These are phyloP conservation scores for Zalophus californianus DNA, from an alignment of 2,797 vertebrate species.

Conservation along the genomic window DNA sequence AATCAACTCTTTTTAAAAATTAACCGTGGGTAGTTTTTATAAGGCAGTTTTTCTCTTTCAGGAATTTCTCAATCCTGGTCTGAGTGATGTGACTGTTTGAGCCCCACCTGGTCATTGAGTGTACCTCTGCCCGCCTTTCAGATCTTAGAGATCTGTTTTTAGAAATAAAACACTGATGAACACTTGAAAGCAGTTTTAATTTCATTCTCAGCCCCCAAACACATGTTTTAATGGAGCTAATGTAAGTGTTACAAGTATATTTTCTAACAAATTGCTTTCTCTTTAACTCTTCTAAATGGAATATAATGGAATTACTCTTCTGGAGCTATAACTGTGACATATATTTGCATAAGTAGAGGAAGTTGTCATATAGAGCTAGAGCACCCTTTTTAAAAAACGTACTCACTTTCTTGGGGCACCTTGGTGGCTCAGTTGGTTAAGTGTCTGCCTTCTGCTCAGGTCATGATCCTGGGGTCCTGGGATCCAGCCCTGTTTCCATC, in stretches of 20 bases:
- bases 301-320: slow-evolving; percentile 55
- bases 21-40: not conserved
- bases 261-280: not conserved
- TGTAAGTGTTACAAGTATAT: accelerated
- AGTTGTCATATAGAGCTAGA: slow-evolving; percentile 28
- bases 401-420: not conserved
- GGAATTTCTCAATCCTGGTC: not conserved
- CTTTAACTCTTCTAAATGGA: slow-evolving; percentile 25
- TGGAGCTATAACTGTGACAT: slow-evolving; percentile 62
- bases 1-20: not conserved
- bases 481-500: not conserved
- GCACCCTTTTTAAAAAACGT: slow-evolving; percentile 8
- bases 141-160: not conserved
- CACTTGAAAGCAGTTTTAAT: not conserved
- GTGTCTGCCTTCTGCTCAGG: not conserved
- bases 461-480: not conserved
- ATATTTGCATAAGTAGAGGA: slow-evolving; percentile 62
- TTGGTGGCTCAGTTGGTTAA: not conserved
- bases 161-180: not conserved
- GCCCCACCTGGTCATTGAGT: accelerated
- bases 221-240: not conserved
- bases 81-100: not conserved
- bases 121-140: no score
- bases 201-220: not conserved
- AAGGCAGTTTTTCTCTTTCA: not conserved